phyloP scores from a whole-genome alignment of 2,113 vertebrate species.

The Hippoglossus stenolepis region DNA sequence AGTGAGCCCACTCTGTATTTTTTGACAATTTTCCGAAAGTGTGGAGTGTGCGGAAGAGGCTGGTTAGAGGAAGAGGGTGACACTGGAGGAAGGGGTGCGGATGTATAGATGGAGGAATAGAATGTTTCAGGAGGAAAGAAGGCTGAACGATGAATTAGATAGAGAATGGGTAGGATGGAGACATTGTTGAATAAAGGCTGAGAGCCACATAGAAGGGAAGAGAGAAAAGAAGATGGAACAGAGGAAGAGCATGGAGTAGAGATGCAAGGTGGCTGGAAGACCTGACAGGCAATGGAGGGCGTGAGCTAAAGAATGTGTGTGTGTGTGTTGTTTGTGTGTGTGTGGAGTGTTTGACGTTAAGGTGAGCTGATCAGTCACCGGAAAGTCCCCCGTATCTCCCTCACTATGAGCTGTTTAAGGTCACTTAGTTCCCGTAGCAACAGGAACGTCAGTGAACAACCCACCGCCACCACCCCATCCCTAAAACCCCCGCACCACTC shows the following conservation, averaged over 20 bases:
- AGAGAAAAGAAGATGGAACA: not conserved
- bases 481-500: constrained; percentile 44
- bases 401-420: constrained; percentile 71
- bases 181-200: not conserved
- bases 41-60: no score
- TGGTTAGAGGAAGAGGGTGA: no score
- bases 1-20: no score
- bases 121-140: no score
- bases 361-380: constrained; percentile 65
- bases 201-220: no score
- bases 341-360: constrained; percentile 52
- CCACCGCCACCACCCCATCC: constrained; percentile 31
- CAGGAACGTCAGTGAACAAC: constrained; percentile 61
- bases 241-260: not conserved
- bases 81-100: no score
- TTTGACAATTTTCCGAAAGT: no score
- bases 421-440: constrained; percentile 77
- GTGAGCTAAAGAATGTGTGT: not conserved
- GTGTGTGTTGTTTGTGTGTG: constrained; percentile 25
- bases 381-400: constrained; percentile 48
- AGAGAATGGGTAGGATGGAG: no score
- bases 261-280: not conserved
- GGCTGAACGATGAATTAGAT: no score
- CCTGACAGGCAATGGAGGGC: not conserved
- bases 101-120: no score